Evolutionary conservation across 2,797 vertebrate genomes (phyloP).

Genomic region (Cirrhinus mrigala): DNA sequence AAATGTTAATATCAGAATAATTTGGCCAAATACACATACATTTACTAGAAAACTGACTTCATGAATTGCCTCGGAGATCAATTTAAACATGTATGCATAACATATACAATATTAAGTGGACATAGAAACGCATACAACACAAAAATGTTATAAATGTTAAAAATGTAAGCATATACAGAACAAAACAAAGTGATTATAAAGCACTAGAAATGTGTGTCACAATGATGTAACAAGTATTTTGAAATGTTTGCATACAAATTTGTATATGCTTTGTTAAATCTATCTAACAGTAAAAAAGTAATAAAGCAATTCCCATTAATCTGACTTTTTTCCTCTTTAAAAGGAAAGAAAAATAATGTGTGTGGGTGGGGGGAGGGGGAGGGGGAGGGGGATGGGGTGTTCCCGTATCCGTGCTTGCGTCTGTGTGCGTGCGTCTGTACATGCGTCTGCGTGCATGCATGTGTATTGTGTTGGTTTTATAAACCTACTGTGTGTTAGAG

Average conservation of each 20-base stretch:
- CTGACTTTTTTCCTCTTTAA: neutral
- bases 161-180: neutral
- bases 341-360: neutral
- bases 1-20: neutral
- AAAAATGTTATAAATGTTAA: neutral
- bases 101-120: neutral
- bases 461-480: neutral
- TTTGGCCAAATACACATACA: neutral
- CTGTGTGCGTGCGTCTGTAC: neutral
- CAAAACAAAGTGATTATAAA: neutral
- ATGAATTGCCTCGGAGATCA: neutral
- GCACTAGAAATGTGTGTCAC: too few relatives aligned
- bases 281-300: neutral
- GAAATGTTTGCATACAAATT: neutral
- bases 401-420: neutral
- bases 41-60: neutral
- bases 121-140: neutral
- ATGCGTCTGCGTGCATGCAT: neutral
- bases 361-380: neutral
- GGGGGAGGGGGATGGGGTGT: too few relatives aligned
- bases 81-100: neutral
- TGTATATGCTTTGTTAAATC: neutral
- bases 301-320: neutral
- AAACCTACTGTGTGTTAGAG: neutral
- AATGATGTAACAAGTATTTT: neutral